Evolutionary conservation across 2,113 vertebrate genomes (phyloP).

Genomic region (Balaeniceps rex): DNA sequence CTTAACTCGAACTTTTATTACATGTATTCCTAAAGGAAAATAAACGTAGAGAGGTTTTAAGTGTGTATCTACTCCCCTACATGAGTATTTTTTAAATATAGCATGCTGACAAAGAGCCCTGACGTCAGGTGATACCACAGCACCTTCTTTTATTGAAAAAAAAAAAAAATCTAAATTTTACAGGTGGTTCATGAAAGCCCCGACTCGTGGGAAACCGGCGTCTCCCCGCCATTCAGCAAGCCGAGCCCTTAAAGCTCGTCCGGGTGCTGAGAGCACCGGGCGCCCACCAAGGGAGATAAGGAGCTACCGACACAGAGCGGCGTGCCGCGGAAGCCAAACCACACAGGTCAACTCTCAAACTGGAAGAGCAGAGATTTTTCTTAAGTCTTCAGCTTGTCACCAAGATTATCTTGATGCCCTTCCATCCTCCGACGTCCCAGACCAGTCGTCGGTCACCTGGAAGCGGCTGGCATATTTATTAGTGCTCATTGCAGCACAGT

Average conservation of each 20-base stretch:
- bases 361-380: neutral
- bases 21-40: slow-evolving; percentile 59
- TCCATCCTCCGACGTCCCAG: neutral
- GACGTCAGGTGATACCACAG: neutral
- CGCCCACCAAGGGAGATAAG: rapidly evolving
- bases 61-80: neutral
- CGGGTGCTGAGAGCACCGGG: rapidly evolving
- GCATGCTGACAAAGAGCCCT: neutral
- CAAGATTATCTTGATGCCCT: neutral
- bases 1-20: slow-evolving; percentile 57
- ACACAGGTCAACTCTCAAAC: neutral
- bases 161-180: neutral
- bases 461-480: neutral
- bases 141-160: neutral
- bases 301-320: neutral
- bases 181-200: neutral
- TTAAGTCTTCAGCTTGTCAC: neutral
- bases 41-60: slow-evolving; percentile 31
- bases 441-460: rapidly evolving
- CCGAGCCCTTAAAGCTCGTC: rapidly evolving
- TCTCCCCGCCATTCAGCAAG: neutral
- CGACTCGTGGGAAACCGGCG: neutral
- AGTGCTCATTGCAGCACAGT: neutral
- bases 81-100: slow-evolving; percentile 16
- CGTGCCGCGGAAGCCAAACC: neutral